Percentiles rank a stretch among this genome's conserved stretches.
Conservation (phyloP, 1,140 invertebrate genomes). For the Papilio helenus region DNA sequence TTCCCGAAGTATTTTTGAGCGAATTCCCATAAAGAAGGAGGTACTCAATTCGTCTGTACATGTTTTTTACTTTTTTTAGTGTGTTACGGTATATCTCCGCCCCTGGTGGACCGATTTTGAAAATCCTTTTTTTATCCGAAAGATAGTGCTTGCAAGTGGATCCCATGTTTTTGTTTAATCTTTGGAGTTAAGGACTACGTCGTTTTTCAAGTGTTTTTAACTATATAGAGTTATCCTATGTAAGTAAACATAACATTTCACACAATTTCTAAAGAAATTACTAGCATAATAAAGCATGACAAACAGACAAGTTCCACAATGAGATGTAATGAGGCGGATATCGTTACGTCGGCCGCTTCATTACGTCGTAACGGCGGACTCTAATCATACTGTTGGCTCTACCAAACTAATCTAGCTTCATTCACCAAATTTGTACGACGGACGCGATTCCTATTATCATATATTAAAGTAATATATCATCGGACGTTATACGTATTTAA, state of each 20-base stretch:
- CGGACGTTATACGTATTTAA: background rate
- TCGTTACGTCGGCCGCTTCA: slow-evolving; percentile 46
- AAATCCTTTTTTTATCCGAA: too few relatives aligned
- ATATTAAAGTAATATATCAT: slow-evolving; percentile 18
- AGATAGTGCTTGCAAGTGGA: too few relatives aligned
- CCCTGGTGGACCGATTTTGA: too few relatives aligned
- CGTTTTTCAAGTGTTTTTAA: too few relatives aligned
- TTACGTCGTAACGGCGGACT: slow-evolving; percentile 47
- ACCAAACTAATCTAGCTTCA: slow-evolving; percentile 23
- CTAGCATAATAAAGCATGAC: slow-evolving; percentile 24
- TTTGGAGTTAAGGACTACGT: too few relatives aligned
- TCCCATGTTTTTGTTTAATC: too few relatives aligned
- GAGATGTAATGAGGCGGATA: slow-evolving; percentile 48
- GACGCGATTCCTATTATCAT: slow-evolving; percentile 5
- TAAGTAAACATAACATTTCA: background rate
- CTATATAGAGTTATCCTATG: too few relatives aligned
- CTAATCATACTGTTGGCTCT: slow-evolving; percentile 12
- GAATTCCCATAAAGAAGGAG: too few relatives aligned
- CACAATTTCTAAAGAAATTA: background rate
- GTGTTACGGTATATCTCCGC: too few relatives aligned
- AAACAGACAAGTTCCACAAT: slow-evolving; percentile 41
- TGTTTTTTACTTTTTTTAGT: too few relatives aligned
- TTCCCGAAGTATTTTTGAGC: too few relatives aligned
- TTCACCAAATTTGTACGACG: slow-evolving; percentile 17
- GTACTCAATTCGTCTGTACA: too few relatives aligned